phyloP scores from a whole-genome alignment of 37 sponge, comb jelly and placozoan species.

The Eunapius fragilis region DNA sequence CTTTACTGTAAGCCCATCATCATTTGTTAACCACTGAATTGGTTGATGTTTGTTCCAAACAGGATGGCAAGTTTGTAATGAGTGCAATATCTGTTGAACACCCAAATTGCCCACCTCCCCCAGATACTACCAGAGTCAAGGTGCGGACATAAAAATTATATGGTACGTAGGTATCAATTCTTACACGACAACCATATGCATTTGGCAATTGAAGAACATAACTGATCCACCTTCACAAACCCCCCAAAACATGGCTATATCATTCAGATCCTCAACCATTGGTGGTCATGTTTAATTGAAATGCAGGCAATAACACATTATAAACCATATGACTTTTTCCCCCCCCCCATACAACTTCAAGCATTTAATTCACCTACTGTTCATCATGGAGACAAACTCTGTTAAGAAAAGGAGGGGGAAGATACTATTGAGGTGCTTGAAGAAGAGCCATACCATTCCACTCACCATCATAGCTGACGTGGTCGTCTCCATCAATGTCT shows the following conservation, averaged over 20 bases:
- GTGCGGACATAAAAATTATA: constrained; percentile 9
- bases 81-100: constrained; percentile 47
- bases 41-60: too few relatives aligned
- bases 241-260: too few relatives aligned
- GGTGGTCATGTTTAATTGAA: too few relatives aligned
- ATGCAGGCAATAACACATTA: constrained; percentile 1
- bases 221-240: too few relatives aligned
- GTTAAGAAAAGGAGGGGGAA: not conserved
- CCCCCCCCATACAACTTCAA: not conserved
- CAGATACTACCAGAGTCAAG: constrained; percentile 36
- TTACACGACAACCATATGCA: too few relatives aligned
- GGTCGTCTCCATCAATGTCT: constrained; percentile 99
- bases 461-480: constrained; percentile 96
- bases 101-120: constrained; percentile 24
- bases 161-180: too few relatives aligned
- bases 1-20: constrained; percentile 6
- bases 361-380: constrained; percentile 71
- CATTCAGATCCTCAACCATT: too few relatives aligned
- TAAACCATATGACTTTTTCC: not conserved
- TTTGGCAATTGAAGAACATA: too few relatives aligned
- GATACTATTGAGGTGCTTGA: too few relatives aligned
- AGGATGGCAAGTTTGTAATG: constrained; percentile 47
- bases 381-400: constrained; percentile 92
- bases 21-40: too few relatives aligned
- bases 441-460: not conserved